Evolutionary conservation across 2,888 invertebrate genomes (phyloP), one percentile per base, ranked within the genome.

Genomic region (Caenorhabditis uteleia): DNA sequence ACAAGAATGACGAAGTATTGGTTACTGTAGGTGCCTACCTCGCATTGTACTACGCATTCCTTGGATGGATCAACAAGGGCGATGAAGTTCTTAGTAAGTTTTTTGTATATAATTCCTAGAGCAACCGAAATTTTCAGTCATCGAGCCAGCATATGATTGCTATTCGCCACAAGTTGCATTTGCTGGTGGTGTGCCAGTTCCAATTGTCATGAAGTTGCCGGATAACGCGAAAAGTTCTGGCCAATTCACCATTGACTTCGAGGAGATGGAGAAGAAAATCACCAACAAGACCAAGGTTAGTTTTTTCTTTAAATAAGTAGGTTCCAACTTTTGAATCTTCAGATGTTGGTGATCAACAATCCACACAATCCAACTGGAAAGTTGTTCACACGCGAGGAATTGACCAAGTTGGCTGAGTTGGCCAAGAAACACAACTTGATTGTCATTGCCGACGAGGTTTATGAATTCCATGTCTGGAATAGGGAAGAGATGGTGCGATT

Each of bases 341-440:
- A 68, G 87, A 89, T 91, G 84, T 89, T 98, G 2, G 90, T 98
- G 51, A 77, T 97, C n/a, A 98, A 97, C 85, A 95, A 95, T 0
- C 98, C 98, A 0, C 92, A 98, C 85, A 99, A 99, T 85, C 98
- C 98, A 0, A 85, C 93, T 0, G 98, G 98, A 40, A 98, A 98
- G 83, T 83, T 87, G 7, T 87, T 83, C 74, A 78, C 76, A 0
- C 60, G 67, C 31, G 83, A 84, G 27, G 88, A 88, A 74, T 70
- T 88, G 29, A 80, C 85, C 31, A 77, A 84, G 68, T 91, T 98
- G 72, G 94, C 94, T 0, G 87, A 90, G 71, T 85, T 98, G 56
- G 95, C 95, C 84, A 91, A 90, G 83, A 92, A 95, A 82, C 90
- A 92, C 88, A 90, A 98, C 84, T 90, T 91, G 3, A 85, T 98